Base-by-base conservation (phyloP, 2,888 invertebrate genomes). In the Lymantria dispar region DNA sequence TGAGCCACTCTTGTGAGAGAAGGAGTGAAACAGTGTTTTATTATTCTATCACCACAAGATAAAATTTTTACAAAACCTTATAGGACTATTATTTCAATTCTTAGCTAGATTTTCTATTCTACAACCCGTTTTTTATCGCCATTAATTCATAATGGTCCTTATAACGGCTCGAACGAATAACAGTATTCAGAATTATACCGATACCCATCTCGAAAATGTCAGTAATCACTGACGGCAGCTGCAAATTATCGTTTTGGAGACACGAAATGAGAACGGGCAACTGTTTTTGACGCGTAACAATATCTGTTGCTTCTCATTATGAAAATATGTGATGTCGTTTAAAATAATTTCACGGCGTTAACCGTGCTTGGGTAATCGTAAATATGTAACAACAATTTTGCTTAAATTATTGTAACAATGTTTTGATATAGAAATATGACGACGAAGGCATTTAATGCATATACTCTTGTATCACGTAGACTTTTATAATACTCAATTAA, bases 281-380 rank as follows among this genome's bases (percentile, higher is more conserved):
- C 62, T 68, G 58, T 51, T 68, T 64, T 58, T 54, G 56, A 62
- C 52, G 47, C 52, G 54, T 55, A 58, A 68, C 58, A 68, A 58
- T 64, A 64, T 62, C 49, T 58, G 62, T 62, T 58, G 56, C 54
- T 38, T 43, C 53, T 57, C 50, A 55, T 68, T 62, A 68, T 56
- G 56, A 45, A 62, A 68, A 60, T 60, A 48, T 53, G 40, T 52
- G 52, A 9, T 38, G 48, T 33, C 48, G 41, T 56, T 67, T 48
- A 50, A 55, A 59, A 65, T 66, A 45, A 65, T 64, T 55, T 55
- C 43, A 55, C 45, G 45, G 40, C 46, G 36, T 40, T 46, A 39
- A 52, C 57, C 36, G 45, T 51, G 52, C 45, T 41, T 53, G 46
- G 45, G 50, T 52, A 50, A 50, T 43, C 43, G 51, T 55, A 45